Base-by-base conservation (phyloP, 2,888 invertebrate genomes). In the Hedychridium roseum region DNA sequence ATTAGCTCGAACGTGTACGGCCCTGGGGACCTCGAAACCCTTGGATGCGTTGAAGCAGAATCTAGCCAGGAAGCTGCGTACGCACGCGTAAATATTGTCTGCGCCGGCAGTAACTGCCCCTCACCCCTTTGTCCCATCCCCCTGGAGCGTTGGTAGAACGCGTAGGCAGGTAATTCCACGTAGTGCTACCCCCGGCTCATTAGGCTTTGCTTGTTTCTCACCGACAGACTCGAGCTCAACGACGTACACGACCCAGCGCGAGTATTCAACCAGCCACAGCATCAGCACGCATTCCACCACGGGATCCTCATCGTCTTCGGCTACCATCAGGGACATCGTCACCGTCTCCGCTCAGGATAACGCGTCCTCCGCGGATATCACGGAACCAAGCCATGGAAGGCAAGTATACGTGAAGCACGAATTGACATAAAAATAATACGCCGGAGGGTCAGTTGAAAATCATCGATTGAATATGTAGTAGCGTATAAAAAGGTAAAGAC, bases 201-300 rank as follows among this genome's bases (percentile, higher is more conserved):
- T 23, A 9, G 9, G 9, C 37, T 30, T 50, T 39, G 37, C 50
- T 34, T 26, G 36, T 43, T 45, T 15, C 34, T 28, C 45, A 31
- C 28, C 41, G 46, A 46, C 64, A 76, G 78, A 76, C 61, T 71
- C 73, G 57, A 77, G 75, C 61, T 72, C 76, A 53, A 67, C 67
- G 58, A 71, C 73, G 45, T 74, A 67, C 56, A 76, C 77, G 50
- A 77, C 76, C 20, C 70, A 67, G 51, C 66, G 68, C 35, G 76
- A 71, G 45, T 68, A 67, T 50, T 64, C 74, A 39, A 73, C 73
- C 39, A 71, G 71, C 57, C 73, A 72, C 51, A 68, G 59, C 56
- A 70, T 56, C 51, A 71, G 66, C 51, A 64, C 61, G 35, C 69
- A 69, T 48, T 28, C 47, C 43, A 12, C 32, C 61, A 40, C 61